phyloP scores from a whole-genome alignment of 2,797 vertebrate species.

The Crypturellus tataupa region DNA sequence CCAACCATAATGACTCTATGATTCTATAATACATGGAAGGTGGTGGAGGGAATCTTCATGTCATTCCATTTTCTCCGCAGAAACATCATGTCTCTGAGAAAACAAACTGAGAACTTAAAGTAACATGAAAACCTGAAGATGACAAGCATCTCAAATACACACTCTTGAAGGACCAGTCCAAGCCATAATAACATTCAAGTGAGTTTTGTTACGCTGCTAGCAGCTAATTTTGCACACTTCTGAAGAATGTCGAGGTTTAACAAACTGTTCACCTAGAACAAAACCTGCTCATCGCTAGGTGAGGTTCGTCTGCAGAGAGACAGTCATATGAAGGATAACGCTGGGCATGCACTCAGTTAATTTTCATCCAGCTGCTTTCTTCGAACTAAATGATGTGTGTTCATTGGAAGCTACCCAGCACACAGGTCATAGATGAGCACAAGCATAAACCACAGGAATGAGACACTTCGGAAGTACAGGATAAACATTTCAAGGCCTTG shows the following conservation, averaged over 20 bases:
- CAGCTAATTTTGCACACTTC: not conserved
- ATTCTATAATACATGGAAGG: not conserved
- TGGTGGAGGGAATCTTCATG: not conserved
- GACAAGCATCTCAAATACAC: rapidly evolving
- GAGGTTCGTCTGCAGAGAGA: not conserved
- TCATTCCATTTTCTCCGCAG: not conserved
- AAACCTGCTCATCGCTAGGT: not conserved
- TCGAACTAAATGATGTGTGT: not conserved
- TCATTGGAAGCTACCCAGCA: not conserved
- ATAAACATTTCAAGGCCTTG: not conserved
- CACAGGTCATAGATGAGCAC: not conserved
- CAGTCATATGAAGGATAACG: not conserved
- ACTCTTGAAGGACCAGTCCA: not conserved
- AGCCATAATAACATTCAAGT: not conserved
- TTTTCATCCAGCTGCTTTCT: slow-evolving; percentile 10
- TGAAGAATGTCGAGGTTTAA: not conserved
- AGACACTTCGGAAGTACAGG: not conserved
- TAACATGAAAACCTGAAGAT: rapidly evolving
- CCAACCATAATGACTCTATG: no score
- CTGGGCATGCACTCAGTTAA: not conserved
- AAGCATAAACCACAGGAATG: not conserved
- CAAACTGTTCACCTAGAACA: not conserved
- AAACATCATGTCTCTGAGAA: not conserved
- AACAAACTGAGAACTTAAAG: not conserved
- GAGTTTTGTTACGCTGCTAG: not conserved